Conservation (phyloP, 1,140 invertebrate species). For the Lethrus apterus region DNA sequence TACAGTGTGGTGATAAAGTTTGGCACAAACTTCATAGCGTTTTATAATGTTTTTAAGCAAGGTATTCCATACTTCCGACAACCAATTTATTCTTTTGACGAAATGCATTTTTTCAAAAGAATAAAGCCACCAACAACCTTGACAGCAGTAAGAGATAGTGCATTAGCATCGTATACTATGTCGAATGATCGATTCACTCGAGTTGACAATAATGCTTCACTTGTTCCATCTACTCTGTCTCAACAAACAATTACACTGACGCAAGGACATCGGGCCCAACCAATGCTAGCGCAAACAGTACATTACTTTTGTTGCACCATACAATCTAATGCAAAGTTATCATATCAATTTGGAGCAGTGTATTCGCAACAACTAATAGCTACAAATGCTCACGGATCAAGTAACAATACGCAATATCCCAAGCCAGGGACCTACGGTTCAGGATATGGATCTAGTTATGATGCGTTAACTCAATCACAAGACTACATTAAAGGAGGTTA, state of each 20-base stretch:
- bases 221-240: slow-evolving; percentile 47
- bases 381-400: slow-evolving; percentile 50
- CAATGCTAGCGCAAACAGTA: slow-evolving; percentile 49
- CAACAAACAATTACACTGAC: slow-evolving; percentile 39
- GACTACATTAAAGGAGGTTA: slow-evolving; percentile 53
- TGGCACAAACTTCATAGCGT: too few relatives aligned
- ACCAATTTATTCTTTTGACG: slow-evolving; percentile 79
- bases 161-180: slow-evolving; percentile 65
- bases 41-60: too few relatives aligned
- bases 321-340: slow-evolving; percentile 51
- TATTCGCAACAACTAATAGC: slow-evolving; percentile 54
- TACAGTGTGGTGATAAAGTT: too few relatives aligned
- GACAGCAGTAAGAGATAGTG: slow-evolving; percentile 56
- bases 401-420: slow-evolving; percentile 57
- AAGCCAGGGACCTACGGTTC: slow-evolving; percentile 59
- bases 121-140: slow-evolving; percentile 55
- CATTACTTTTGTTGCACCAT: slow-evolving; percentile 27
- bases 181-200: slow-evolving; percentile 66
- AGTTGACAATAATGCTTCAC: slow-evolving; percentile 75
- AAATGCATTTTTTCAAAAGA: slow-evolving; percentile 71
- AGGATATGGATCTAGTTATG: slow-evolving; percentile 60
- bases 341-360: slow-evolving; percentile 69
- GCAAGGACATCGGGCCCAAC: slow-evolving; percentile 51
- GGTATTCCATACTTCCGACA: slow-evolving; percentile 71
- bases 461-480: slow-evolving; percentile 49